Percentiles rank a stretch among this genome's conserved stretches.
phyloP scores from a whole-genome alignment of 2,888 invertebrate species.

The Orchestes rusci region DNA sequence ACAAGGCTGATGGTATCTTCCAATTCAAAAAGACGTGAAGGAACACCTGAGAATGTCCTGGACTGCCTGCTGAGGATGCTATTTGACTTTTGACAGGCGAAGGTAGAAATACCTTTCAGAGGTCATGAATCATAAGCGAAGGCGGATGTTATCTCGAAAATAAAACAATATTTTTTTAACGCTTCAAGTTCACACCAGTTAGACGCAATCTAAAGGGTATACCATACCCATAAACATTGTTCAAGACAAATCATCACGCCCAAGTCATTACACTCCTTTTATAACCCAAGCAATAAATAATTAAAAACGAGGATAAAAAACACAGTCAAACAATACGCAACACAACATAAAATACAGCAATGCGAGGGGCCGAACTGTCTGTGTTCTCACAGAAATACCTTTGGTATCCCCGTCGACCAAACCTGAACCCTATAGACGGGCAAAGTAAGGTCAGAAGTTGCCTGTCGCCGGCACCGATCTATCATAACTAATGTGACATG shows the following conservation, averaged over 20 bases:
- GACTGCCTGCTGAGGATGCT: slow-evolving; percentile 33
- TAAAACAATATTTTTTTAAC: too few relatives aligned
- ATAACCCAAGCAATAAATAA: slow-evolving; percentile 6
- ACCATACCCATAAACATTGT: too few relatives aligned
- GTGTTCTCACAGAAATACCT: slow-evolving; percentile 38
- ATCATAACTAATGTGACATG: slow-evolving; percentile 47
- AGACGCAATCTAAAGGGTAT: too few relatives aligned
- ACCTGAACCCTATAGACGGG: slow-evolving; percentile 30
- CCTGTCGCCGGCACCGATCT: slow-evolving; percentile 36
- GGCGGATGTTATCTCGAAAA: slow-evolving; percentile 6
- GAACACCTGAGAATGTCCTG: slow-evolving; percentile 39
- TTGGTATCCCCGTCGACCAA: slow-evolving; percentile 25
- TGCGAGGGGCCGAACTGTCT: slow-evolving; percentile 41
- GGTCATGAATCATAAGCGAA: slow-evolving; percentile 21
- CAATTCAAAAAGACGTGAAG: slow-evolving; percentile 16
- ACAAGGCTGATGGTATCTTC: too few relatives aligned
- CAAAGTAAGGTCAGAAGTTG: slow-evolving; percentile 33
- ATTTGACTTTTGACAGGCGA: slow-evolving; percentile 23
- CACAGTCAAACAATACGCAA: background rate
- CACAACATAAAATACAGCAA: slow-evolving; percentile 14
- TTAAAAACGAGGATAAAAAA: slow-evolving; percentile 6
- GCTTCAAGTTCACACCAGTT: too few relatives aligned
- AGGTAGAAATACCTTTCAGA: slow-evolving; percentile 23
- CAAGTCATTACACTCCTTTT: background rate
- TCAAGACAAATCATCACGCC: too few relatives aligned